Percentiles rank a stretch among this genome's conserved stretches.
These are phyloP conservation scores for Odontesthes bonariensis DNA, from an alignment of 2,113 vertebrate species.

Conservation along the genomic window DNA sequence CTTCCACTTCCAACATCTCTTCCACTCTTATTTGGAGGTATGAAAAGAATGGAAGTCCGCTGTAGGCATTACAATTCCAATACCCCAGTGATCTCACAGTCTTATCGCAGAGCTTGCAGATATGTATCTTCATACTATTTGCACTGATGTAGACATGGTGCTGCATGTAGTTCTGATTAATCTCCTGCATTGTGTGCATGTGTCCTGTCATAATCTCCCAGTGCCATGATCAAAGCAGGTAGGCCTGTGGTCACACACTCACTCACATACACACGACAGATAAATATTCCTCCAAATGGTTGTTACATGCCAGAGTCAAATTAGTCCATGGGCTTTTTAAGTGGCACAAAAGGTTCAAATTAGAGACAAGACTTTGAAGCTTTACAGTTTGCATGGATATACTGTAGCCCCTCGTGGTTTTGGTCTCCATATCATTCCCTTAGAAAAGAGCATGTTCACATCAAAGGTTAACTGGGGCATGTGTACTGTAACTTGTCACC, in stretches of 20 bases:
- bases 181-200: constrained; percentile 38
- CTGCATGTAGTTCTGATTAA: constrained; percentile 63
- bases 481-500: constrained; percentile 81
- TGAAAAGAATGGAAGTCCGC: neutral
- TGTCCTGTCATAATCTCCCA: constrained; percentile 68
- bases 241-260: constrained; percentile 57
- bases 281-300: constrained; percentile 73
- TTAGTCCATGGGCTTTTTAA: constrained; percentile 80
- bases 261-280: constrained; percentile 59
- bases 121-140: constrained; percentile 3
- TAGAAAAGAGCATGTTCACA: constrained; percentile 74
- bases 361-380: constrained; percentile 82
- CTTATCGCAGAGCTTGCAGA: constrained; percentile 2
- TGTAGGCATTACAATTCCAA: constrained; percentile 10
- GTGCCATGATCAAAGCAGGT: constrained; percentile 79
- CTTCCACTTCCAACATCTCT: no score
- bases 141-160: constrained; percentile 13
- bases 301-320: constrained; percentile 81
- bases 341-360: constrained; percentile 82
- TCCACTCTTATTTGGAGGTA: neutral
- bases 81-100: neutral
- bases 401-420: constrained; percentile 78
- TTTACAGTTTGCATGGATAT: constrained; percentile 74
- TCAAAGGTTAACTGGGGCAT: constrained; percentile 82
- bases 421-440: constrained; percentile 71